Evolutionary conservation across 1,140 invertebrate genomes (phyloP), one percentile per base, ranked within the genome.

Genomic region (Microvelia longipes): DNA sequence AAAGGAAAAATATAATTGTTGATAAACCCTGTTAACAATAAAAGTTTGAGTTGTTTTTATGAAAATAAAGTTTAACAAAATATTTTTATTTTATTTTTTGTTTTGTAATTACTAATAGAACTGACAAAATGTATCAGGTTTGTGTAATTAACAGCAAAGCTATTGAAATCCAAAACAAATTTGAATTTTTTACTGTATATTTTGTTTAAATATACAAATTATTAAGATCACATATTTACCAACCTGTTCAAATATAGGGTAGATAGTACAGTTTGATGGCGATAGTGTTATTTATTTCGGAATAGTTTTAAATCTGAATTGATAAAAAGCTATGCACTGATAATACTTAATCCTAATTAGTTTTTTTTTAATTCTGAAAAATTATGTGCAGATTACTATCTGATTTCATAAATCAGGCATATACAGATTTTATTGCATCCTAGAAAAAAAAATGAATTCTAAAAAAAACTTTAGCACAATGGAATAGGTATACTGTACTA

Each of bases 31-130:
- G 62, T 64, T 26, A 25, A 64, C 62, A 64, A 64, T 15, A 64
- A 64, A 64, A 64, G 24, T 64, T 5, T 13, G 5, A 24, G 62
- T 64, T 24, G 62, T 64, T 2, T n/a, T n/a, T 64, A 64, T 5
- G 62, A 64, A 64, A 64, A 64, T 64, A 64, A 64, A 5, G 25
- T 64, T 26, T 64, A 64, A 64, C 62, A 64, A 64, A 64, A 64
- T 64, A 64, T 24, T 24, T 64, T 64, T 64, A 2, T 64, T 64
- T 13, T 24, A 11, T 64, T 64, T 60, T 19, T 60, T 60, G 19
- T 60, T 60, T 60, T 19, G 19, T 25, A 64, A 64, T 64, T 24
- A 64, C 62, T 5, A 2, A 24, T 2, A 64, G 62, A 64, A 64
- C 35, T 19, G 19, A 50, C 35, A 50, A 50, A 50, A 50, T 50